Conservation (phyloP, 2,888 invertebrate genomes). For the Choreutis nemorana region DNA sequence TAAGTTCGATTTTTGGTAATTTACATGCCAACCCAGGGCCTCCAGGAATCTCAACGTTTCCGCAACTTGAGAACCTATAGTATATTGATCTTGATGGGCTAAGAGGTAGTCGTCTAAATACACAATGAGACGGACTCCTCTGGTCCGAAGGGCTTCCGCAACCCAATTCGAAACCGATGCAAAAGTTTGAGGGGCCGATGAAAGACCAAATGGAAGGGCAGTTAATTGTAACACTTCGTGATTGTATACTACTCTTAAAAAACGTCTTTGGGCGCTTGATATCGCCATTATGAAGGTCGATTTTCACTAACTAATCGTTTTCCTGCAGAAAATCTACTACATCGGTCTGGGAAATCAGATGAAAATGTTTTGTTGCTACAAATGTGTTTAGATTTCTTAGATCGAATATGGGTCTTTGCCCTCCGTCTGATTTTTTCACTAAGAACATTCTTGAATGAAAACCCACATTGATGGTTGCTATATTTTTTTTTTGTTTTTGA, state of each 20-base stretch:
- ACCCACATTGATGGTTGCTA: not conserved
- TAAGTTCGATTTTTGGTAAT: slow-evolving; percentile 10
- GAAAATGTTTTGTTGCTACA: slow-evolving; percentile 11
- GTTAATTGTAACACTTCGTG: slow-evolving; percentile 6
- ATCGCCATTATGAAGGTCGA: slow-evolving; percentile 6
- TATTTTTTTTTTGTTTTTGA: not conserved
- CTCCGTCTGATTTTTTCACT: slow-evolving; percentile 13
- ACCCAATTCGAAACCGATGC: slow-evolving; percentile 8
- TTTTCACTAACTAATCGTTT: slow-evolving; percentile 3
- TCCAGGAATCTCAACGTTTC: slow-evolving; percentile 7
- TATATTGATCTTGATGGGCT: slow-evolving; percentile 4
- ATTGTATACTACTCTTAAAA: slow-evolving; percentile 6
- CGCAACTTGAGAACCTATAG: slow-evolving; percentile 1
- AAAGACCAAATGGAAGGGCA: slow-evolving; percentile 7
- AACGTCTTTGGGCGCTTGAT: slow-evolving; percentile 6
- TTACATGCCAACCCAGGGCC: slow-evolving; percentile 12
- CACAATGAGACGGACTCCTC: slow-evolving; percentile 5
- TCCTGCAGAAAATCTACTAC: slow-evolving; percentile 12
- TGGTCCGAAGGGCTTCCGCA: slow-evolving; percentile 6
- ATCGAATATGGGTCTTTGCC: slow-evolving; percentile 14
- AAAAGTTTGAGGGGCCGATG: slow-evolving; percentile 5
- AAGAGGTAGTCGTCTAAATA: slow-evolving; percentile 10
- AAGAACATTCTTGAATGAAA: slow-evolving; percentile 12
- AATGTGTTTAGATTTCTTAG: slow-evolving; percentile 11
- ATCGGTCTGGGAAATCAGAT: slow-evolving; percentile 10